Evolutionary conservation across 2,797 vertebrate genomes (phyloP), one percentile per base, ranked within the genome.

Genomic region (Pangasius sanitwongsei): DNA sequence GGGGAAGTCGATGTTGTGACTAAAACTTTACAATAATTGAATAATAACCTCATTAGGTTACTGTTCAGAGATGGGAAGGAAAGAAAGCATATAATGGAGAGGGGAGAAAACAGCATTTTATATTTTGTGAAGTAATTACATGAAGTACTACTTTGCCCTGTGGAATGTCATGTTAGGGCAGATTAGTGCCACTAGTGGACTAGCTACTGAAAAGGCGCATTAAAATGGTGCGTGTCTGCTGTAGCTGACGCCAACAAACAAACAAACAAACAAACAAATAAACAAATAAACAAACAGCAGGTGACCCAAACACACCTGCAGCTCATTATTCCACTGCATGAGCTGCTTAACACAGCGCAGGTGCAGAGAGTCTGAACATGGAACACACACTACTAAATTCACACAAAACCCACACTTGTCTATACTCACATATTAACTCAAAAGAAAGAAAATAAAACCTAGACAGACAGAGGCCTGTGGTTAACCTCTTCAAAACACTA

Each of bases 261-360:
- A 75, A 86, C 57, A 65, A 83, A 48, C 78, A 81, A 81, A 87
- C 90, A 92, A 75, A 86, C 81, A 65, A 83, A 65, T 53, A 81
- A 81, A 87, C 90, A 95, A 84, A 87, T 90, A 95, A 85, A 88
- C 91, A 95, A 90, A 93, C 95, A 94, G 93, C 93, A 94, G 94
- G 93, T 95, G 84, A 75, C 90, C 91, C 90, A 3, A 59, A 89
- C 92, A 93, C 96, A 98, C 97, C 97, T 98, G 97, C 95, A 96
- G 96, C 96, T 97, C 96, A 97, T 98, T 97, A 97, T 95, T 94
- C 93, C 88, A 94, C 94, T 92, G 94, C 94, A 69, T 93, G 94
- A 94, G 93, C 90, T 94, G 94, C 93, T 94, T 98, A 97, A 98
- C 97, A 95, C 57, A 93, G 93, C 95, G 93, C 97, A 98, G 97